Evolutionary conservation across 2,888 invertebrate genomes (phyloP).

Genomic region (Acronicta leporina): DNA sequence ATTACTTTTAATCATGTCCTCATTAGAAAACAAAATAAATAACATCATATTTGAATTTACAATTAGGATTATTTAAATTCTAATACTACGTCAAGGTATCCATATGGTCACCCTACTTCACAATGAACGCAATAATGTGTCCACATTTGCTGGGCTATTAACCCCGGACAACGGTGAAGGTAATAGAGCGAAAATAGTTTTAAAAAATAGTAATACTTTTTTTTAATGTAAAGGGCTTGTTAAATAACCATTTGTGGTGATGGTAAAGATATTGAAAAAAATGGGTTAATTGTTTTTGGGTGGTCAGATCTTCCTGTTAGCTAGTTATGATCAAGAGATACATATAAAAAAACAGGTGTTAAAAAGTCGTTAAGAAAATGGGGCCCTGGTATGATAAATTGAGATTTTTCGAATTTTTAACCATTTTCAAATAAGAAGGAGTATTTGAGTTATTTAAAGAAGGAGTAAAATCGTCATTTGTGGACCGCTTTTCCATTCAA

Average conservation of each 20-base stretch:
- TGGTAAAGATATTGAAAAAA: constrained; percentile 43
- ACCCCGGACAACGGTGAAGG: constrained; percentile 66
- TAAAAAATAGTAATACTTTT: constrained; percentile 45
- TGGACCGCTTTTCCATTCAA: too few species aligned
- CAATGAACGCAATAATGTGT: constrained; percentile 65
- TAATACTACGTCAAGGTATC: constrained; percentile 7
- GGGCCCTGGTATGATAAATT: too few species aligned
- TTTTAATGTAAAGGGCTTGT: constrained; percentile 42
- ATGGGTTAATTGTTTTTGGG: constrained; percentile 32
- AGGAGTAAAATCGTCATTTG: too few species aligned
- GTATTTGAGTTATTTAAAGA: too few species aligned
- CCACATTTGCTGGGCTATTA: constrained; percentile 81
- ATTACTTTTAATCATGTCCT: constrained; percentile 24
- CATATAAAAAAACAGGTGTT: not conserved
- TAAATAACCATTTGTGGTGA: constrained; percentile 54
- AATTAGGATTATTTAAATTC: constrained; percentile 41
- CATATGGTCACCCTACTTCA: constrained; percentile 67
- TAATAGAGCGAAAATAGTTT: constrained; percentile 65
- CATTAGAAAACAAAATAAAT: constrained; percentile 26
- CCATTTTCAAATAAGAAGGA: too few species aligned
- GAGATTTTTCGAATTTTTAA: too few species aligned
- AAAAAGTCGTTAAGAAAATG: not conserved
- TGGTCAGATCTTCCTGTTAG: constrained; percentile 15
- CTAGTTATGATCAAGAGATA: not conserved
- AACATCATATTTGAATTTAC: constrained; percentile 36